Base-by-base conservation (phyloP, 2,797 vertebrate genomes). In the Neosilurus hyrtlii region DNA sequence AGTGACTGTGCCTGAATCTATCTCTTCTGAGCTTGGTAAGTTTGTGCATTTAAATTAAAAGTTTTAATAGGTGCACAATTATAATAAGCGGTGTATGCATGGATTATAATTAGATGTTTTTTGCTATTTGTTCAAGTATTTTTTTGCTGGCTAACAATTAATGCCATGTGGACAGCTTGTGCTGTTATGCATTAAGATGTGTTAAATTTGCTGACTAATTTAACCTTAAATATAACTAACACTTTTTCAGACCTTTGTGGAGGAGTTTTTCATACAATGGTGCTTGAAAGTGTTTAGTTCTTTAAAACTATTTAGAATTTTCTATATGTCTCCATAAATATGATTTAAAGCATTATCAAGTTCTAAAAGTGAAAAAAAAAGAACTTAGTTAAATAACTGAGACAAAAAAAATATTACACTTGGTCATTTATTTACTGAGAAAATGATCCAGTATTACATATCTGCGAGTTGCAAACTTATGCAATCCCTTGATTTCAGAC, bases 11-110 rank as follows among this genome's bases (percentile, higher is more conserved):
- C 98, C 98, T 87, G 98, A 99, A 89, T 95, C 96, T 82, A 95
- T 99, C 86, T 95, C 96, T 82, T 57, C 93, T 87, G 98, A 99
- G 89, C 94, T 99, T 35, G 97, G 98, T 99, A 93, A 93, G 94
- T 89, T 62, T 76, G 49, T 76, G 49, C 49, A 51, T 83, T 74
- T 77, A 54, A 56, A 67, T 35, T 10, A 57, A 30, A 20, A 56
- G 76, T 86, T 84, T 82, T n/a, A 79, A 85, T 83, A 68, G 5
- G 54, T 61, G 35, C 26, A 56, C 18, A 65, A 30, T 26, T 24
- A 52, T 68, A 59, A 61, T 30, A 15, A 72, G 14, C 30, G 63
- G n/a, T 35, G 51, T 26, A 9, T 18, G 15, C 51, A 22, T 62
- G 2, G 18, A 24, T 57, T 80, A 70, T 80, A 59, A 80, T 80